A percentile compares a stretch with the other conserved stretches of the same genome.
Conservation (phyloP, 1,140 invertebrate genomes). For the Pseudomyrmex concolor region DNA sequence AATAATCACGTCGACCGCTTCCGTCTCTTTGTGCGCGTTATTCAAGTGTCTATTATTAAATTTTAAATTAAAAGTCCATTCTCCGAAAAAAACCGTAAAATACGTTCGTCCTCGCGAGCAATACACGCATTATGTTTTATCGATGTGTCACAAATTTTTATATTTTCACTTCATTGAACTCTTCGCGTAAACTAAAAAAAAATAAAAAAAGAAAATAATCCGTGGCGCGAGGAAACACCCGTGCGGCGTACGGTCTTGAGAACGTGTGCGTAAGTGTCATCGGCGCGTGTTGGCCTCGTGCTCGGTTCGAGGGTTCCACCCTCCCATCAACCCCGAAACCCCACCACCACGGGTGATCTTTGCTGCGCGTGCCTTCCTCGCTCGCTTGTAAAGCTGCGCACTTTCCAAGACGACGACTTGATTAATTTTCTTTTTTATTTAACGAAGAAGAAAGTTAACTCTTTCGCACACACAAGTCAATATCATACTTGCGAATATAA, state of each 20-base stretch:
- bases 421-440: conserved; percentile 3
- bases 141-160: not conserved
- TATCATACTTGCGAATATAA: no score
- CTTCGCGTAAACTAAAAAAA: no score
- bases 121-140: no score
- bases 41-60: no score
- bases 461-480: no score
- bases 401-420: not conserved
- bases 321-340: conserved; percentile 74
- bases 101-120: no score
- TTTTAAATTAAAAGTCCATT: no score
- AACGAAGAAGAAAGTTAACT: no score
- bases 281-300: conserved; percentile 81
- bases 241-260: conserved; percentile 60
- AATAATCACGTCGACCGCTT: no score
- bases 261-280: conserved; percentile 77
- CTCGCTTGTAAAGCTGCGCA: conserved; percentile 29
- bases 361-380: conserved; percentile 75
- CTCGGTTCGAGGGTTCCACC: conserved; percentile 69
- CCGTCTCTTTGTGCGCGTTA: no score
- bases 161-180: not conserved
- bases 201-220: not conserved
- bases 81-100: no score
- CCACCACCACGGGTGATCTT: conserved; percentile 70
- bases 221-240: conserved; percentile 35